A percentile compares a stretch with the other conserved stretches of the same genome.
phyloP scores from a whole-genome alignment of 2,888 invertebrate species.

The Cancer borealis region DNA sequence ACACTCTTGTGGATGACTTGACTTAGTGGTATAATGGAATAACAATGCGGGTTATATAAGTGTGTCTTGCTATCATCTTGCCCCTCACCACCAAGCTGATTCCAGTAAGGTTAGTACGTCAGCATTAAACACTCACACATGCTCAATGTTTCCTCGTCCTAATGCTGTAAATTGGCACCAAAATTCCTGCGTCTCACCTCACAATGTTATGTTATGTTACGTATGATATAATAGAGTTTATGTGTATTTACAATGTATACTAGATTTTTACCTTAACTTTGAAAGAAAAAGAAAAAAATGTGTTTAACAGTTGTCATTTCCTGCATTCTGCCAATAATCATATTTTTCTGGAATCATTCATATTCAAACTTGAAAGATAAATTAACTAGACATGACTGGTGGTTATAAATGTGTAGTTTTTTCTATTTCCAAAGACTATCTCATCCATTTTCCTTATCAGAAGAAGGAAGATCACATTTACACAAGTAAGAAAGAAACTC shows the following conservation, averaged over 20 bases:
- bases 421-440: background rate
- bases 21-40: background rate
- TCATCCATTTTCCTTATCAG: background rate
- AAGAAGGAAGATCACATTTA: background rate
- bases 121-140: background rate
- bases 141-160: background rate
- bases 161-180: background rate
- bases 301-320: background rate
- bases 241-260: background rate
- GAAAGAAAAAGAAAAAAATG: background rate
- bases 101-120: background rate
- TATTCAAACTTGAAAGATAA: background rate
- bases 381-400: background rate
- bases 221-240: background rate
- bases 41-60: background rate
- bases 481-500: background rate
- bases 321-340: background rate
- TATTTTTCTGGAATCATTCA: background rate
- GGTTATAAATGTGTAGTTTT: background rate
- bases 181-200: background rate
- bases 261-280: background rate
- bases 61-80: background rate
- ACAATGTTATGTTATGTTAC: background rate
- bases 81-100: background rate
- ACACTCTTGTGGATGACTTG: background rate